Evolutionary conservation across 1,140 invertebrate species (phyloP), one percentile per base, ranked within the genome.

Genomic region (Cydia fagiglandana): DNA sequence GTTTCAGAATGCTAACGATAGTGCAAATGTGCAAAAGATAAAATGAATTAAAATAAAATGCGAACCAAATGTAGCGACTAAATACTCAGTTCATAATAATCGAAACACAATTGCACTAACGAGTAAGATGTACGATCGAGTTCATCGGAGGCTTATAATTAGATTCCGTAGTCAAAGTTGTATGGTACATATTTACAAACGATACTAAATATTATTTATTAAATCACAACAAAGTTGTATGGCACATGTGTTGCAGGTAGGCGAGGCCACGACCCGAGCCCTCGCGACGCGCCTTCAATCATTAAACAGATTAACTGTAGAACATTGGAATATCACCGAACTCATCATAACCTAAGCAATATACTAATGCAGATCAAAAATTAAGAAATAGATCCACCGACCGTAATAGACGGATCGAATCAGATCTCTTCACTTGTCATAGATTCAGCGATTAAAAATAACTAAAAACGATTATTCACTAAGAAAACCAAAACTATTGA

Each of bases 181-280:
- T 92, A 91, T 91, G 88, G 89, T 93, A 93, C 89, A 93, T 93
- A 93, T 93, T 93, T 93, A 93, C 91, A 93, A 93, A 92, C 88
- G 88, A 90, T 86, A 91, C 85, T 92, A 91, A 93, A 93, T 93
- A 93, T 92, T 89, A 93, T 89, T 92, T 90, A 91, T 88, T 86
- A 91, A 86, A 92, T 93, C 89, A 93, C 90, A 93, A 92, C 89
- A 88, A 91, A 86, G 88, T 89, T 87, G 86, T 93, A 93, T 93
- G 91, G 91, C 91, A 93, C 91, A 87, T 83, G 86, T 86, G 81
- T 88, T 82, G 84, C 91, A 91, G 88, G 90, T 91, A 85, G 83
- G 83, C 86, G 86, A 85, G 78, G 80, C 73, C 74, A 77, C 80
- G 45, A 82, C 80, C 82, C 77, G 45, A 38, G 77, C 66, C 74